A percentile compares a stretch with the other conserved stretches of the same genome.
These are phyloP conservation scores for Trichonephila clavipes DNA, from an alignment of 1,140 invertebrate species.

Conservation along the genomic window DNA sequence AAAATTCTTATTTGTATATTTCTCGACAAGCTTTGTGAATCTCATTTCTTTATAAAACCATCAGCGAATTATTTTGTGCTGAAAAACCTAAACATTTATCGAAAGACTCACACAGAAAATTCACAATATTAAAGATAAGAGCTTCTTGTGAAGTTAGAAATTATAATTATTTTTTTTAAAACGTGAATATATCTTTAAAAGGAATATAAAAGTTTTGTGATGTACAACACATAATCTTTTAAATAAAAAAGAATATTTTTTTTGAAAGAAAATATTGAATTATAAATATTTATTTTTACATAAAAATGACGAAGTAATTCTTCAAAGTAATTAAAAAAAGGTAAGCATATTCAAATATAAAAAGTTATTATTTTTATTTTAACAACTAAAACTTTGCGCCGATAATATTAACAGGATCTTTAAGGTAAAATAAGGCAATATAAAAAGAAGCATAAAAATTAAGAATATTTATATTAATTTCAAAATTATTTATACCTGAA, in stretches of 20 bases:
- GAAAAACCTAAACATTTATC: constrained; percentile 62
- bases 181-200: constrained; percentile 43
- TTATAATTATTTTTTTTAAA: not conserved
- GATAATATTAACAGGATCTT: too few relatives aligned
- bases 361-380: too few relatives aligned
- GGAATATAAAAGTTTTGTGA: constrained; percentile 23
- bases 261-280: not conserved
- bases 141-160: constrained; percentile 37
- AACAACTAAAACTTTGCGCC: too few relatives aligned
- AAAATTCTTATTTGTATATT: too few relatives aligned
- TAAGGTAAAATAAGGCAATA: too few relatives aligned
- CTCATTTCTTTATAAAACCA: constrained; percentile 43
- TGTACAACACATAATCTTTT: not conserved
- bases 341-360: too few relatives aligned
- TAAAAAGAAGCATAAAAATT: too few relatives aligned
- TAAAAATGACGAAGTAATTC: too few relatives aligned
- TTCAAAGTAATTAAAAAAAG: too few relatives aligned
- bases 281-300: not conserved
- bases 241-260: not conserved
- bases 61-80: not conserved
- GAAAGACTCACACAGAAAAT: constrained; percentile 66
- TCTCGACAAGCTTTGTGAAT: not conserved
- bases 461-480: too few relatives aligned
- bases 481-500: too few relatives aligned
- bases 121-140: constrained; percentile 3